Conservation (phyloP, 2,888 invertebrate genomes). For the Cosmopolites sordidus region DNA sequence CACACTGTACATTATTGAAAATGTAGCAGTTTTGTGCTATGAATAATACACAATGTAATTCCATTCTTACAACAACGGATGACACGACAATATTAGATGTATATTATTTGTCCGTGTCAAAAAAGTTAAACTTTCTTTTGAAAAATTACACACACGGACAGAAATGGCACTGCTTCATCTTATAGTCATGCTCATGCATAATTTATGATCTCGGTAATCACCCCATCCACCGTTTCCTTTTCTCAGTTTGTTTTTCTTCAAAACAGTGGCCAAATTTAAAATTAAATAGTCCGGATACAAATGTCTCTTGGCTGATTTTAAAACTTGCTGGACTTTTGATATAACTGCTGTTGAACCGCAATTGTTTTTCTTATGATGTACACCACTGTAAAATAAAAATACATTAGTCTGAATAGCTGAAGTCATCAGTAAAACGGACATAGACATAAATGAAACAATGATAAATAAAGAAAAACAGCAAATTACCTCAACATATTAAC, state of each 20-base stretch:
- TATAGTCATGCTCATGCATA: slow-evolving; percentile 72
- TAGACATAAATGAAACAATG: too few species aligned
- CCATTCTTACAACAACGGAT: neutral
- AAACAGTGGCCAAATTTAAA: slow-evolving; percentile 61
- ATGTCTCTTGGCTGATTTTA: slow-evolving; percentile 66
- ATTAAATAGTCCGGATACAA: slow-evolving; percentile 68
- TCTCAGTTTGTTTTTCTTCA: slow-evolving; percentile 69
- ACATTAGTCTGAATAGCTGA: too few species aligned
- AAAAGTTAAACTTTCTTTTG: neutral
- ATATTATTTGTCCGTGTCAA: neutral
- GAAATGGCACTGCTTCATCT: slow-evolving; percentile 16
- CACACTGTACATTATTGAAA: too few species aligned
- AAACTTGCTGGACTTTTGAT: slow-evolving; percentile 76
- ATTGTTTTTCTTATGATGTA: slow-evolving; percentile 91
- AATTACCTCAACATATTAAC: too few species aligned
- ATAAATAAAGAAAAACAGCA: too few species aligned
- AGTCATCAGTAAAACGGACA: too few species aligned
- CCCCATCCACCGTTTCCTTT: slow-evolving; percentile 99
- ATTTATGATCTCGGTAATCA: slow-evolving; percentile 76
- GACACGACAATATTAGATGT: neutral
- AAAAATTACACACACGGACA: slow-evolving; percentile 3
- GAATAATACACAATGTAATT: slow-evolving; percentile 1
- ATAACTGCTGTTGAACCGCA: slow-evolving; percentile 83
- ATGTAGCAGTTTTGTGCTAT: neutral
- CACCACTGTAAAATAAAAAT: slow-evolving; percentile 64